Conservation (phyloP, 2,113 vertebrate genomes). For the Cisticola juncidis region DNA sequence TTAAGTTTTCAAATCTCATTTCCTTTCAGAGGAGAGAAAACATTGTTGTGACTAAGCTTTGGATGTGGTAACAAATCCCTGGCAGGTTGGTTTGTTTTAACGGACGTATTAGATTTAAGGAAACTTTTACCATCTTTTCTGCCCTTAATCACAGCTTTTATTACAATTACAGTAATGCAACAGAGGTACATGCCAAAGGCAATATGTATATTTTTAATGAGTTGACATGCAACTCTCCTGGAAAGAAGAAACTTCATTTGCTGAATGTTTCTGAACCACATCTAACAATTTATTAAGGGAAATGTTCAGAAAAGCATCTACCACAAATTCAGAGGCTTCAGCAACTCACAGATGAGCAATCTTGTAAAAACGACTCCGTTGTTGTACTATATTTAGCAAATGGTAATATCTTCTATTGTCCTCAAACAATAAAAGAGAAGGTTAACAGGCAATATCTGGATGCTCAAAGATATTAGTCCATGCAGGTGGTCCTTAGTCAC, state of each 20-base stretch:
- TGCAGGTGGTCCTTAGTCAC: constrained; percentile 54
- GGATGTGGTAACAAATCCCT: constrained; percentile 69
- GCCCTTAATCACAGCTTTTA: constrained; percentile 65
- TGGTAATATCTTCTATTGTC: constrained; percentile 33
- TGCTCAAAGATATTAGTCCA: constrained; percentile 19
- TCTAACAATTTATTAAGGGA: constrained; percentile 30
- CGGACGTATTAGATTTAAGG: constrained; percentile 62
- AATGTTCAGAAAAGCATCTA: background rate
- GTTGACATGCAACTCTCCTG: constrained; percentile 55
- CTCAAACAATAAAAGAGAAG: constrained; percentile 48
- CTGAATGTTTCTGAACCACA: background rate
- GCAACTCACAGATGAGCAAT: background rate
- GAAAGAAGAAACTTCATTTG: constrained; percentile 37
- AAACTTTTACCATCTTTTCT: constrained; percentile 69
- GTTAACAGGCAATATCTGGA: constrained; percentile 33
- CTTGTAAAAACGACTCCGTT: background rate
- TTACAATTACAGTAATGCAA: constrained; percentile 64
- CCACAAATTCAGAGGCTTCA: background rate
- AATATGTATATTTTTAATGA: constrained; percentile 69
- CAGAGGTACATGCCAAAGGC: constrained; percentile 57
- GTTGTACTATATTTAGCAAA: background rate
- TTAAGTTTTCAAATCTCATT: constrained; percentile 68
- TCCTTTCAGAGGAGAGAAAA: constrained; percentile 68
- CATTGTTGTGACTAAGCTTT: constrained; percentile 71
- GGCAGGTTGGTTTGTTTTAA: constrained; percentile 69